Base-by-base conservation (phyloP, 2,888 invertebrate genomes). In the Pristionchus fissidentatus region DNA sequence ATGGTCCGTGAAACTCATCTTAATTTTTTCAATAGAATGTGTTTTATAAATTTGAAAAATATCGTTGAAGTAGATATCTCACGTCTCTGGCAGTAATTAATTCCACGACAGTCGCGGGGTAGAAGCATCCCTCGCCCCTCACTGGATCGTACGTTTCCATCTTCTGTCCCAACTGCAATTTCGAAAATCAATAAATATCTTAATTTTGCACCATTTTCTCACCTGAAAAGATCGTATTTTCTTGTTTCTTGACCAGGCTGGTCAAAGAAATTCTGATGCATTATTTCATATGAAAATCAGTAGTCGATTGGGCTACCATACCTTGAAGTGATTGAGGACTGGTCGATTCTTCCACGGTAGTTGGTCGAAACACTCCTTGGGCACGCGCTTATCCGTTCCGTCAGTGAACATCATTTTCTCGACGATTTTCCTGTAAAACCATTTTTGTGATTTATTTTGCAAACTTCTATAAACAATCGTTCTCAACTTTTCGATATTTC, bases 81-180 rank as follows among this genome's bases (percentile, higher is more conserved):
- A 70, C 70, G 15, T 70, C 70, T 70, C 70, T 41, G 26, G 41
- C 26, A 7, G 41, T 26, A n/a, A 41, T 70, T 10, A 70, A 38
- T 77, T 77, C 75, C 15, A 77, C 10, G 8, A 77, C 75, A 10
- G 75, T 77, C 0, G 75, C 75, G 7, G 80, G 80, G 22, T 81
- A 81, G 62, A 81, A 52, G 15, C 43, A 46, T 35, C 80, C 62
- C 19, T 60, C 62, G 2, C 80, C 80, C 19, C 46, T 19, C 5
- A 81, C 22, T 3, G 80, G 62, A 62, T 81, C 80, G 80, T 62
- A 81, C 15, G 80, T 46, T 32, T 81, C 80, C 62, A 81, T 22
- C 46, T 81, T 81, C 29, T 62, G n/a, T n/a, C 80, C 80, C 38
- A 62, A 60, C 46, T 81, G n/a, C 60, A 70, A 0, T 70, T 62